Conservation (phyloP, 2,797 vertebrate species). For the Myotis pilosus region DNA sequence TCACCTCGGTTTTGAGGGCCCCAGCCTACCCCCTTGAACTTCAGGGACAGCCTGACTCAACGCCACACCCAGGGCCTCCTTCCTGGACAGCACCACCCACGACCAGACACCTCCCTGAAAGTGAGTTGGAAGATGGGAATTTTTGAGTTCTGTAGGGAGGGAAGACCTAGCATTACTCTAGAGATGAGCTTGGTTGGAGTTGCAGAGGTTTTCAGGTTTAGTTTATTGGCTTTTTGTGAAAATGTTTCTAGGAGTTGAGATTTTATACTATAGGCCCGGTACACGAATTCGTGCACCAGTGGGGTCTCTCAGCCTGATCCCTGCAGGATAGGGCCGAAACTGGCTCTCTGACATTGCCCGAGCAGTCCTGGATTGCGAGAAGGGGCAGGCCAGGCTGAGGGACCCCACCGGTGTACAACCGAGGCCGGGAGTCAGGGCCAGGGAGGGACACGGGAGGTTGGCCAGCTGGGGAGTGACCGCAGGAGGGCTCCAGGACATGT, state of each 20-base stretch:
- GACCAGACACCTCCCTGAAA: constrained; percentile 58
- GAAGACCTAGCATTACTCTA: neutral
- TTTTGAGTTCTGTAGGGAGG: constrained; percentile 2
- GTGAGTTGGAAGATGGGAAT: constrained; percentile 60
- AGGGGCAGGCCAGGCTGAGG: no score
- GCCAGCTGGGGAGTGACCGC: no score
- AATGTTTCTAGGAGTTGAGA: neutral
- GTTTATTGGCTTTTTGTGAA: neutral
- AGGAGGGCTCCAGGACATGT: no score
- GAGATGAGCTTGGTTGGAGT: neutral
- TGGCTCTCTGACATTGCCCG: no score
- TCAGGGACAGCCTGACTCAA: constrained; percentile 48
- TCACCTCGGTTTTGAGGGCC: constrained; percentile 68
- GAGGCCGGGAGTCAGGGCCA: no score
- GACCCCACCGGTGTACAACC: no score
- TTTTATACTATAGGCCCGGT: neutral
- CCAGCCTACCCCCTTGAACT: constrained; percentile 65
- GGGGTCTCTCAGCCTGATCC: no score
- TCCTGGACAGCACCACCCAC: constrained; percentile 55
- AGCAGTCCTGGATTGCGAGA: no score
- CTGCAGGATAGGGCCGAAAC: no score
- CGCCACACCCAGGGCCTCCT: constrained; percentile 51
- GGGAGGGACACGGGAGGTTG: no score
- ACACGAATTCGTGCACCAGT: no score
- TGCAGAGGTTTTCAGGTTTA: neutral